A percentile compares a stretch with the other conserved stretches of the same genome.
phyloP scores from a whole-genome alignment of 2,113 vertebrate genomes.

The Saguinus imperator region DNA sequence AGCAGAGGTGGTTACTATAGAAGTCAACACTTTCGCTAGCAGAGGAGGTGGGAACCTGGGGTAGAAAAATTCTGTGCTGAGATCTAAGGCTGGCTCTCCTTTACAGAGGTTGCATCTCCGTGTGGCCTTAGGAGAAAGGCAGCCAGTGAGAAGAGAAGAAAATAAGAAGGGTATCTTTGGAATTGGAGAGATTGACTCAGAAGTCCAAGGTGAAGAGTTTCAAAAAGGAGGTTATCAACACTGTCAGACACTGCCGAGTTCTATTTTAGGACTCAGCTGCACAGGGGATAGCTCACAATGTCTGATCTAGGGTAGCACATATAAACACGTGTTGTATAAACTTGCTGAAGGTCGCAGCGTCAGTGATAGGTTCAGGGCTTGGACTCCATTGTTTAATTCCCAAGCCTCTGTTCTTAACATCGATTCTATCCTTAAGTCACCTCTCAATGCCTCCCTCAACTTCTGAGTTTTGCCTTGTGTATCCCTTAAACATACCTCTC shows the following conservation, averaged over 20 bases:
- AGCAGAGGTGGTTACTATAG: background rate
- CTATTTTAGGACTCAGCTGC: background rate
- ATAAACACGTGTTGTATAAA: background rate
- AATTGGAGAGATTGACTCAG: background rate
- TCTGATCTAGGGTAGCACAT: background rate
- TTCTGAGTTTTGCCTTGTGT: background rate
- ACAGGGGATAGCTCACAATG: too few relatives aligned
- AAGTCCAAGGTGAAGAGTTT: background rate
- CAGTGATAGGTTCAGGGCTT: background rate
- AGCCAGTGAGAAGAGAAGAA: background rate
- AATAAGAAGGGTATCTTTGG: background rate
- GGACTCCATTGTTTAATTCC: background rate
- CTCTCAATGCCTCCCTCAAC: background rate
- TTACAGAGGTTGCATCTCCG: background rate
- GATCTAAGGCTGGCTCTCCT: background rate
- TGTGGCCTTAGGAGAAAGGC: background rate
- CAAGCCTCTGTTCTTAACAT: background rate
- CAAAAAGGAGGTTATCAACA: background rate
- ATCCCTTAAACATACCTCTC: too few relatives aligned
- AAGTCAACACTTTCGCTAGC: background rate
- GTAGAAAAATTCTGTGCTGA: background rate
- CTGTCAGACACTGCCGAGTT: background rate
- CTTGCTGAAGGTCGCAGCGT: background rate
- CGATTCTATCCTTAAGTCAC: rapidly evolving
- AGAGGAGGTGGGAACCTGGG: background rate